Conservation (phyloP, 35 echinoderm and acorn worm genomes). For the Heliocidaris tuberculata region DNA sequence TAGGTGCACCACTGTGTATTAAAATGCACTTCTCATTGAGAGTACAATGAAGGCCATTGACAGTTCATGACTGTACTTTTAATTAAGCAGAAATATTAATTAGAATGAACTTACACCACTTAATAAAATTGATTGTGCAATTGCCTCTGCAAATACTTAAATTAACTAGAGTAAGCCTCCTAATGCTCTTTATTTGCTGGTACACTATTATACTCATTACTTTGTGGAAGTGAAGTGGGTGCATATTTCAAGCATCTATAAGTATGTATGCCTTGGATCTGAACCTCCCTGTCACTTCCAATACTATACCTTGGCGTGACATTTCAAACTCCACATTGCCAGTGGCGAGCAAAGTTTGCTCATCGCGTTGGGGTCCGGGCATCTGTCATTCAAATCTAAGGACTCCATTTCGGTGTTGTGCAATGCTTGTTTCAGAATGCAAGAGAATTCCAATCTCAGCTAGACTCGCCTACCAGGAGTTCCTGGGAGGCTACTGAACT, state of each 20-base stretch:
- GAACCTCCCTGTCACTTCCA: slow-evolving; percentile 6
- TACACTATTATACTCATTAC: not conserved
- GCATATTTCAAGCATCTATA: not conserved
- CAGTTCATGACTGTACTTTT: not conserved
- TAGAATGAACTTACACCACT: not conserved
- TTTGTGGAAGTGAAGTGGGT: not conserved
- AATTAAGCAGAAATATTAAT: not conserved
- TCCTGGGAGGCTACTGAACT: slow-evolving; percentile 25
- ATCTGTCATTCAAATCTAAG: not conserved
- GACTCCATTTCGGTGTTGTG: not conserved
- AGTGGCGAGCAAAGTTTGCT: slow-evolving; percentile 19
- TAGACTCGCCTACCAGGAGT: slow-evolving; percentile 34
- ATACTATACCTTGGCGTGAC: not conserved
- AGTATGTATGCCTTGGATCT: not conserved
- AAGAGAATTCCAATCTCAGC: slow-evolving; percentile 23
- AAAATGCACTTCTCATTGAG: no score
- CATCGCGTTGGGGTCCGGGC: not conserved
- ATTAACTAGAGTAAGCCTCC: not conserved
- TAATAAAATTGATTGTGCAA: not conserved
- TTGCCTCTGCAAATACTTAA: no score
- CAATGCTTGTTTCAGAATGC: not conserved
- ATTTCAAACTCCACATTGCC: not conserved
- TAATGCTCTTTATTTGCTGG: not conserved
- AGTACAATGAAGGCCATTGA: not conserved
- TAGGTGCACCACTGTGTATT: no score